Evolutionary conservation across 2,888 invertebrate genomes (phyloP).

Genomic region (Epistrophe eligans): DNA sequence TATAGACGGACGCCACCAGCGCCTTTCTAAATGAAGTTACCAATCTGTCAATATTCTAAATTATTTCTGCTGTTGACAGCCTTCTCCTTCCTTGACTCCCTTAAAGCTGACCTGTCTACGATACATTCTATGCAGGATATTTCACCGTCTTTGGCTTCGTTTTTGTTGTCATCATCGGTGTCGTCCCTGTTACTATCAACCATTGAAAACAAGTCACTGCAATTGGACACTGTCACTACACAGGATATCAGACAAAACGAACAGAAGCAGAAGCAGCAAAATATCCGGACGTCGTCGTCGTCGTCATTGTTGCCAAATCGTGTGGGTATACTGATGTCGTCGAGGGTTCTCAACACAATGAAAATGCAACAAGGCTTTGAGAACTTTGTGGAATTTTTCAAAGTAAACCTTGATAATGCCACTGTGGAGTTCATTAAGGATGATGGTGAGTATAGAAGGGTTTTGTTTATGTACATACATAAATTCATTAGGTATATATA

Average conservation of each 20-base stretch:
- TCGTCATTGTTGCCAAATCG: conserved; percentile 69
- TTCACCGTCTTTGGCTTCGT: conserved; percentile 50
- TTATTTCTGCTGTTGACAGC: conserved; percentile 84
- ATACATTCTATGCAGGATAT: conserved; percentile 61
- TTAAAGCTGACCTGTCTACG: conserved; percentile 76
- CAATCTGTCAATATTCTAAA: conserved; percentile 83
- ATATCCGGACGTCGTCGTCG: conserved; percentile 25
- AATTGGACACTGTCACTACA: conserved; percentile 53
- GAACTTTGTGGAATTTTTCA: conserved; percentile 82
- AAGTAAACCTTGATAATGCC: conserved; percentile 80
- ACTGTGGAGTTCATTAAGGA: conserved; percentile 82
- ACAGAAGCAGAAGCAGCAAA: conserved; percentile 41
- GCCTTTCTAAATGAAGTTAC: conserved; percentile 83
- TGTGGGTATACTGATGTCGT: conserved; percentile 81
- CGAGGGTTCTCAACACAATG: conserved; percentile 80
- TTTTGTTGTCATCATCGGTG: conserved; percentile 41
- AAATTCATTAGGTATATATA: not conserved
- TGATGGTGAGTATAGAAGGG: conserved; percentile 80
- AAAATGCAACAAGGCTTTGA: conserved; percentile 82
- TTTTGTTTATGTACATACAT: not conserved
- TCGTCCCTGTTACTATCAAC: conserved; percentile 29
- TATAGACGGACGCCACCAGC: conserved; percentile 48
- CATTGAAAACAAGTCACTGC: conserved; percentile 53
- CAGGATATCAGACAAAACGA: conserved; percentile 51
- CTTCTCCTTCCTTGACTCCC: conserved; percentile 82